A percentile compares a stretch with the other conserved stretches of the same genome.
phyloP scores from a whole-genome alignment of 2,888 invertebrate species.

The Salpingus planirostris region DNA sequence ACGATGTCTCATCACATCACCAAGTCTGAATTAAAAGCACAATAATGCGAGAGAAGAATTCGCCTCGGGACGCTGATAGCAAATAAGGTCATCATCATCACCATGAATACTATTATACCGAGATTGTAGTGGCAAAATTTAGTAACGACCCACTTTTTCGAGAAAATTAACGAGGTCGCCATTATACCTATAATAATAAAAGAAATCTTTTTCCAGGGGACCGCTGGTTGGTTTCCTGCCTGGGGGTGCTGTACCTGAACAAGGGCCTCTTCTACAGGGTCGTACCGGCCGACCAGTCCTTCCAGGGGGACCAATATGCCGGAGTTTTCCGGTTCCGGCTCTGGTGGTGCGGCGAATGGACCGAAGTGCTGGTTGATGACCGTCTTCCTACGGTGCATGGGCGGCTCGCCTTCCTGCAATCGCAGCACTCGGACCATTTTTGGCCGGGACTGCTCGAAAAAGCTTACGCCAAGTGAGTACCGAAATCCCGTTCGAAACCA shows the following conservation, averaged over 20 bases:
- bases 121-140: too few relatives aligned
- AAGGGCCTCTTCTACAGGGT: slow-evolving; percentile 86
- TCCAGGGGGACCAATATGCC: slow-evolving; percentile 59
- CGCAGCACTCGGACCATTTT: slow-evolving; percentile 69
- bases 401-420: slow-evolving; percentile 76
- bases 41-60: too few relatives aligned
- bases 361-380: slow-evolving; percentile 83
- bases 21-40: too few relatives aligned
- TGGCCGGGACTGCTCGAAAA: slow-evolving; percentile 89
- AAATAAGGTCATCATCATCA: slow-evolving; percentile 3
- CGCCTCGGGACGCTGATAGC: too few relatives aligned
- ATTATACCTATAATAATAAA: not conserved
- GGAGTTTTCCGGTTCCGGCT: slow-evolving; percentile 82
- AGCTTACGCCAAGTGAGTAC: slow-evolving; percentile 85
- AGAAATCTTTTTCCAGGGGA: slow-evolving; percentile 59
- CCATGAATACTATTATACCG: slow-evolving; percentile 1
- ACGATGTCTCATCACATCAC: too few relatives aligned
- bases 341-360: slow-evolving; percentile 94
- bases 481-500: too few relatives aligned
- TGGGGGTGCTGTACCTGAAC: slow-evolving; percentile 75
- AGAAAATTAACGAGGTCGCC: not conserved
- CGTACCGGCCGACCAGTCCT: slow-evolving; percentile 82
- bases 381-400: slow-evolving; percentile 82
- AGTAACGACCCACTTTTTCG: not conserved
- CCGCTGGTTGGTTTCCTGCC: slow-evolving; percentile 82